Conservation (phyloP, 64 coral and sea anemone genomes). For the Stylophora pistillata region DNA sequence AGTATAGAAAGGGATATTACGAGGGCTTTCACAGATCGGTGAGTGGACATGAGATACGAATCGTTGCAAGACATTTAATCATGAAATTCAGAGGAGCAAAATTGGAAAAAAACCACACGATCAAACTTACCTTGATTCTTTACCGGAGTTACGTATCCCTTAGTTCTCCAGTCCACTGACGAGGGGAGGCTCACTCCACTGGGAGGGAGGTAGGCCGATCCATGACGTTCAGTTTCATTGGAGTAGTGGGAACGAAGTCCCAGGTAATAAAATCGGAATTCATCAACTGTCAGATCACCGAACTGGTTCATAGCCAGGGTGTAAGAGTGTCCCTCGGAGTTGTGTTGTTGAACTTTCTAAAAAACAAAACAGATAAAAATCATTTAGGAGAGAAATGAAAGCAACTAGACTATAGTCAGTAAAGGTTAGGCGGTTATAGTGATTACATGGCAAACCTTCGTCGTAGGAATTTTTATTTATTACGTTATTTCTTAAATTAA, state of each 20-base stretch:
- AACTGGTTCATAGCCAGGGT: slow-evolving; percentile 89
- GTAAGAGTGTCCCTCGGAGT: slow-evolving; percentile 51
- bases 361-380: neutral
- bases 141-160: slow-evolving; percentile 90
- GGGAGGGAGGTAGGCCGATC: slow-evolving; percentile 72
- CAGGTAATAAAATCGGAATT: slow-evolving; percentile 47
- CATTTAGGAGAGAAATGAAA: too few species aligned
- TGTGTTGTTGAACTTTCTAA: slow-evolving; percentile 77
- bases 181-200: slow-evolving; percentile 62
- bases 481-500: too few species aligned
- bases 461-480: too few species aligned
- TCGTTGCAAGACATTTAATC: too few species aligned
- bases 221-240: slow-evolving; percentile 44
- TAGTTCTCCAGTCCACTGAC: slow-evolving; percentile 79
- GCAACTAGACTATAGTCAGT: too few species aligned
- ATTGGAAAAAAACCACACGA: neutral
- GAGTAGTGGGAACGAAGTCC: slow-evolving; percentile 35
- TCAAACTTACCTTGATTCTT: slow-evolving; percentile 79
- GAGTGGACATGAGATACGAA: too few species aligned
- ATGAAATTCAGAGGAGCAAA: too few species aligned
- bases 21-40: neutral
- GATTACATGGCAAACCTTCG: too few species aligned
- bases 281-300: slow-evolving; percentile 62
- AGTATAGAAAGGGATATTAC: neutral
- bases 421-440: too few species aligned